Percentiles rank a stretch among this genome's conserved stretches.
phyloP scores from a whole-genome alignment of 1,140 invertebrate genomes.

The Campoletis sonorensis region DNA sequence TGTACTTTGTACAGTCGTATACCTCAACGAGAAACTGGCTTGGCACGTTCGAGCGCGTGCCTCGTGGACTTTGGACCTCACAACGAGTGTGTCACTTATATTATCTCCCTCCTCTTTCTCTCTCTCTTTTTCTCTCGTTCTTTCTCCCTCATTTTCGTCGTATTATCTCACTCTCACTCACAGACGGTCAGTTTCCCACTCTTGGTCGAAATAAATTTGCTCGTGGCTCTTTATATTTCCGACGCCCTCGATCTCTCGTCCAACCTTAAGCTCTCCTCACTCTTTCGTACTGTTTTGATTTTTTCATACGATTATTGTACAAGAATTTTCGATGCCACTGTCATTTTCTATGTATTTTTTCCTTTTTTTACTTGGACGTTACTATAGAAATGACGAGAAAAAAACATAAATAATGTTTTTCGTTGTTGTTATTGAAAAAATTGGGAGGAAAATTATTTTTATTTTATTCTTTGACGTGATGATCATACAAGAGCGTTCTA shows the following conservation, averaged over 20 bases:
- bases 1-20: conserved; percentile 29
- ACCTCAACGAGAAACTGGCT: conserved; percentile 38
- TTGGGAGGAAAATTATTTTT: no score
- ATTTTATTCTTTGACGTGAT: no score
- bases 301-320: no score
- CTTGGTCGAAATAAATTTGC: background rate
- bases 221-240: conserved; percentile 48
- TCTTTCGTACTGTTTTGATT: no score
- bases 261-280: background rate
- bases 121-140: no score
- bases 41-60: conserved; percentile 28
- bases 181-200: background rate
- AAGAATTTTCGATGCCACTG: no score
- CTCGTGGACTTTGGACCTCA: conserved; percentile 53
- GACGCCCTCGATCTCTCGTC: conserved; percentile 46
- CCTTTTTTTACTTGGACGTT: no score
- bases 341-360: no score
- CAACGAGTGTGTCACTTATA: conserved; percentile 12
- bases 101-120: conserved; percentile 39
- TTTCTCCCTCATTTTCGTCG: background rate
- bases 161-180: conserved; percentile 4
- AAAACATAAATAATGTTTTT: no score
- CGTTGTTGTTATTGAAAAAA: no score
- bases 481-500: no score
- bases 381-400: no score